Evolutionary conservation across 2,113 vertebrate genomes (phyloP), one percentile per base, ranked within the genome.

Genomic region (Hylia prasina): DNA sequence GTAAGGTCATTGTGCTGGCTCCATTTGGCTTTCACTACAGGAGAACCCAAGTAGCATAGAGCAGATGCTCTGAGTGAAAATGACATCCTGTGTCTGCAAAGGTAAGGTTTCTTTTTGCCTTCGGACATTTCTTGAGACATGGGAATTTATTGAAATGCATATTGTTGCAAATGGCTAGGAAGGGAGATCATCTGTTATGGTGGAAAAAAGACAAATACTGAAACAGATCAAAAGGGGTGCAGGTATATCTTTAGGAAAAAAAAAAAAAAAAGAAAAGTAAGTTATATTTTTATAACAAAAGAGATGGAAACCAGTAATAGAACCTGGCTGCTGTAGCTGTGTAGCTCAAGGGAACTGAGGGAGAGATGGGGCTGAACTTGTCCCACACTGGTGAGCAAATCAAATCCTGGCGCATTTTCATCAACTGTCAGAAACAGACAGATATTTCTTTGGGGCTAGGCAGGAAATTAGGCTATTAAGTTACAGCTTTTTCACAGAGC

Each of bases 381-480:
- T 98, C 97, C 97, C 96, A 96, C 97, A 91, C 96, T 85, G 90
- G 97, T 97, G 96, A 99, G 97, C 97, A 98, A 98, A 98, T 98
- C 98, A 98, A 98, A 98, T 98, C 96, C 95, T 95, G 58, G 82
- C 98, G 97, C 98, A 98, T 99, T 99, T 98, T 98, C 98, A 98
- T 99, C 99, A 98, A 89, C 98, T 99, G 98, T 99, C 98, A 98
- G 98, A 96, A 97, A 98, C 96, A 95, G 98, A 98, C 94, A 98
- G 98, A 98, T 98, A 98, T 98, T 98, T 99, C 97, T 98, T 98
- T 98, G 95, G 98, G 98, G 96, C 98, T 78, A 95, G 97, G 98
- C 98, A 99, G 99, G 99, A 99, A 99, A 99, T 99, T 97, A 99
- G 98, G 98, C 98, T 99, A 99, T 99, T 99, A 99, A 98, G 98